A percentile compares a stretch with the other conserved stretches of the same genome.
Evolutionary conservation across 1,140 invertebrate species (phyloP).

Genomic region (Pseudoatta argentina): DNA sequence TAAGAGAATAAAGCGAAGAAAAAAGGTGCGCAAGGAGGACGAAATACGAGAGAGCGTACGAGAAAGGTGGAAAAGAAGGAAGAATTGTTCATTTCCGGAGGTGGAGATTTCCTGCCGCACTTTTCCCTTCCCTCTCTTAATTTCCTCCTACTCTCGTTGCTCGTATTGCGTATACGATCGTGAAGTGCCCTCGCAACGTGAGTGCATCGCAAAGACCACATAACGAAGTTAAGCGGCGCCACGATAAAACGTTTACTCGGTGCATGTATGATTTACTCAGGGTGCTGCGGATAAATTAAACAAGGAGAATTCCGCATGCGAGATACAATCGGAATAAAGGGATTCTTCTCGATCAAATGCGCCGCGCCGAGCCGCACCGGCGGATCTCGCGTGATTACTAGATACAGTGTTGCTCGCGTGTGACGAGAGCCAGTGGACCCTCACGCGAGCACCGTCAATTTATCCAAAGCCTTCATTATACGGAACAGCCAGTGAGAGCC

Average conservation of each 20-base stretch:
- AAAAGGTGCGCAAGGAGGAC: not conserved
- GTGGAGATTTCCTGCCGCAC: conserved; percentile 30
- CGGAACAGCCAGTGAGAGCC: not conserved
- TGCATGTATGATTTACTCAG: conserved; percentile 42
- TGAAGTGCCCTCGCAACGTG: not conserved
- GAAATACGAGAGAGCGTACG: not conserved
- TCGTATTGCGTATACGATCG: not conserved
- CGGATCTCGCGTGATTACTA: conserved; percentile 33
- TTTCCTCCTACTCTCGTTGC: not conserved
- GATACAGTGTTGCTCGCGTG: conserved; percentile 49
- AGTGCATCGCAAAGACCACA: not conserved
- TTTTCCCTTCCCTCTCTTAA: not conserved
- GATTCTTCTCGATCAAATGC: not conserved
- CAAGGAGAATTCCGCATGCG: not conserved
- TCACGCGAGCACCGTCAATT: conserved; percentile 40
- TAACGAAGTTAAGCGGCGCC: conserved; percentile 12
- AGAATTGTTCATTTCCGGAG: conserved; percentile 38
- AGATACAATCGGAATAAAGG: not conserved
- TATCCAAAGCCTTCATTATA: conserved; percentile 41
- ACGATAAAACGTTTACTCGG: not conserved
- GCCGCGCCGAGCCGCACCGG: not conserved
- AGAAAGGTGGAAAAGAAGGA: conserved; percentile 20
- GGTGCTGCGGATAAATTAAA: conserved; percentile 1
- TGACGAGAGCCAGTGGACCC: conserved; percentile 54
- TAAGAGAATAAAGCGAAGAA: not conserved